phyloP scores from a whole-genome alignment of 2,113 vertebrate species.

The Stictonetta naevosa region DNA sequence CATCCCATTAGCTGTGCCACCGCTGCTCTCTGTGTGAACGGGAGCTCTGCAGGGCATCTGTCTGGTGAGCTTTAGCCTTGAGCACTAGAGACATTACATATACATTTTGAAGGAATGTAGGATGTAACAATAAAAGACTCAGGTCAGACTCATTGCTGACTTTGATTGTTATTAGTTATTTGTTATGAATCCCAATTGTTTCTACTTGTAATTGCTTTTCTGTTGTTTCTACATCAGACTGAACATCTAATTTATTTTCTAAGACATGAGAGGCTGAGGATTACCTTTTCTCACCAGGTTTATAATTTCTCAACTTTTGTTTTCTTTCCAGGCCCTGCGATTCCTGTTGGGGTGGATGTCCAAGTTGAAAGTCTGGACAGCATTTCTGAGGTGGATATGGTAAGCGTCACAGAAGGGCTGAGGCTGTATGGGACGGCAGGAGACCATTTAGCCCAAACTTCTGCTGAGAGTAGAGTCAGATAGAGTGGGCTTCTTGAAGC shows the following conservation, averaged over 20 bases:
- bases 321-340: conserved; percentile 85
- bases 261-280: background rate
- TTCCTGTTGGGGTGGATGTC: conserved; percentile 94
- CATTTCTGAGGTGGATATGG: conserved; percentile 98
- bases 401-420: conserved; percentile 60
- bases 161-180: background rate
- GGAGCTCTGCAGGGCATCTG: background rate
- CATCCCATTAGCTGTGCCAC: accelerated
- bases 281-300: background rate
- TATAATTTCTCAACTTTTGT: background rate
- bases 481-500: background rate
- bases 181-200: background rate
- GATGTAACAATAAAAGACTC: background rate
- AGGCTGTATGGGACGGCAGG: background rate
- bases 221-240: background rate
- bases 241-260: background rate
- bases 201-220: background rate
- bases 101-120: background rate
- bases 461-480: background rate
- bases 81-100: background rate
- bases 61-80: accelerated
- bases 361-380: conserved; percentile 97
- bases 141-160: background rate
- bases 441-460: background rate
- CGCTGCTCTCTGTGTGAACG: background rate